Conservation (phyloP, 2,888 invertebrate species). For the Athalia cordata region DNA sequence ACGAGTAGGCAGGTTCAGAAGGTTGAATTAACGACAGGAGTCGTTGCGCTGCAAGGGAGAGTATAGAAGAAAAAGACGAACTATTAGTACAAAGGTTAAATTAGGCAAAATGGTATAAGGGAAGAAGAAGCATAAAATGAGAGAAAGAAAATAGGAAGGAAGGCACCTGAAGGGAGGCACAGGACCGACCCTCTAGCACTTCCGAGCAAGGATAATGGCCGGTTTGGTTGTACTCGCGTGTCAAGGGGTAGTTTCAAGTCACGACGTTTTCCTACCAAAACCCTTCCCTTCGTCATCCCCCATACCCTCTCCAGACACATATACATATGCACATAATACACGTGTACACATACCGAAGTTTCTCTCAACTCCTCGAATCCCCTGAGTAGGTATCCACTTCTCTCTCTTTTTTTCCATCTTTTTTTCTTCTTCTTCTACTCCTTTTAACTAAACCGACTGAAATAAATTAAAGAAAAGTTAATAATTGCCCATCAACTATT, state of each 20-base stretch:
- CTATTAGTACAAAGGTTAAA: no score
- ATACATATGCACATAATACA: not conserved
- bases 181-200: conserved; percentile 27
- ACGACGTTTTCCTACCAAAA: conserved; percentile 12
- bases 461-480: no score
- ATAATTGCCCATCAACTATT: no score
- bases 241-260: conserved; percentile 62
- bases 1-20: no score
- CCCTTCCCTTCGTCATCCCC: not conserved
- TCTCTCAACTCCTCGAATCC: not conserved
- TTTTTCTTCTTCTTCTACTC: not conserved
- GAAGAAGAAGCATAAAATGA: not conserved
- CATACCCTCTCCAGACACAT: no score
- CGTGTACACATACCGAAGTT: not conserved
- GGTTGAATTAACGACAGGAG: no score
- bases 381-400: not conserved
- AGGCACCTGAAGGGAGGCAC: not conserved
- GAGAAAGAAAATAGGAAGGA: not conserved
- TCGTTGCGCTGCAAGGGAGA: no score
- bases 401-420: conserved; percentile 3
- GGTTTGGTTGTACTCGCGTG: conserved; percentile 67
- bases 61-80: no score
- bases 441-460: not conserved
- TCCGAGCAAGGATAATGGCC: conserved; percentile 59
- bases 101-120: no score